These are phyloP conservation scores for Cantharis rufa DNA, from an alignment of 2,888 invertebrate species.

Conservation along the genomic window DNA sequence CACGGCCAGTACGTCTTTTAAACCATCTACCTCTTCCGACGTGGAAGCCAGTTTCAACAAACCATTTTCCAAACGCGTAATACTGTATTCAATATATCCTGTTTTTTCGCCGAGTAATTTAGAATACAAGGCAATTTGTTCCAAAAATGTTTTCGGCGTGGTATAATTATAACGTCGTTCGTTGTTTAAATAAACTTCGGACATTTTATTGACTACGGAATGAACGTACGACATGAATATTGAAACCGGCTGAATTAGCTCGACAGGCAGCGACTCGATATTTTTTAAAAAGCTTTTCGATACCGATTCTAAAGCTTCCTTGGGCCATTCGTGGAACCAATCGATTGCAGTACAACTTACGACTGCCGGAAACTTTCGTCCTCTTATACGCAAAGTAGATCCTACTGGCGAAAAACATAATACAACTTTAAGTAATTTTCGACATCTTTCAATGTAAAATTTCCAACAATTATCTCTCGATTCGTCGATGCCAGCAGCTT, in stretches of 20 bases:
- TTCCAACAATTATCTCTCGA: constrained; percentile 93
- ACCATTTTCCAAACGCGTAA: constrained; percentile 82
- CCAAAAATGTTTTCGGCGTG: constrained; percentile 93
- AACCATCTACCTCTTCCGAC: constrained; percentile 80
- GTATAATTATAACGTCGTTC: constrained; percentile 94
- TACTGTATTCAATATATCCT: constrained; percentile 72
- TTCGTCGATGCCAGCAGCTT: constrained; percentile 80
- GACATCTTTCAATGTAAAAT: constrained; percentile 89
- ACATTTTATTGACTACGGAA: constrained; percentile 84
- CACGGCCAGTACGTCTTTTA: constrained; percentile 74
- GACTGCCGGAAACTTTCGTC: constrained; percentile 91
- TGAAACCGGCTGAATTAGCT: constrained; percentile 69
- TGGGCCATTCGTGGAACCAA: constrained; percentile 98
- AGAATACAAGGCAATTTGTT: constrained; percentile 83
- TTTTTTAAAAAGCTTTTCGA: constrained; percentile 80
- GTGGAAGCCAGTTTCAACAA: constrained; percentile 85
- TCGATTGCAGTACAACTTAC: constrained; percentile 92
- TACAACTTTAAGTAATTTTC: constrained; percentile 74
- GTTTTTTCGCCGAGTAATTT: constrained; percentile 73
- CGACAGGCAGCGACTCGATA: constrained; percentile 70
- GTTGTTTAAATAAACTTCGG: constrained; percentile 76
- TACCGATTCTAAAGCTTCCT: constrained; percentile 87
- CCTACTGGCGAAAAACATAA: constrained; percentile 96
- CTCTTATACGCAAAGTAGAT: constrained; percentile 80
- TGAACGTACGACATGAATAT: constrained; percentile 91